phyloP scores from a whole-genome alignment of 37 sponge, comb jelly and placozoan genomes.

The Geodia barretti region DNA sequence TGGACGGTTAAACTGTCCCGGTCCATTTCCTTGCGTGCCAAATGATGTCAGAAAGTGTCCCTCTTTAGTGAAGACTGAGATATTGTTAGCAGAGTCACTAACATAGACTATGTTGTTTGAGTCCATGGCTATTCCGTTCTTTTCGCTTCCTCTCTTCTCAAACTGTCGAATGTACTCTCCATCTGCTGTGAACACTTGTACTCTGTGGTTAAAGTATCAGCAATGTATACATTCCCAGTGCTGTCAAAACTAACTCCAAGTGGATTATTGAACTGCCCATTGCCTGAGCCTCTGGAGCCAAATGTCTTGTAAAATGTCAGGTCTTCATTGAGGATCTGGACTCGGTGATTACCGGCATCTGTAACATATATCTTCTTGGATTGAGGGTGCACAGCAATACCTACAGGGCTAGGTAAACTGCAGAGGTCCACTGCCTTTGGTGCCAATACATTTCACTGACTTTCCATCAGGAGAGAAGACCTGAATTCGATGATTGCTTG shows the following conservation, averaged over 20 bases:
- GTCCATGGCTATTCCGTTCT: neutral
- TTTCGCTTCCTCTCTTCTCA: slow-evolving; percentile 4
- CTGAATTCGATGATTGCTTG: slow-evolving; percentile 36
- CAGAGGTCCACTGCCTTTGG: slow-evolving; percentile 32
- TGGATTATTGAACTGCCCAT: slow-evolving; percentile 58
- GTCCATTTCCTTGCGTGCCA: slow-evolving; percentile 29
- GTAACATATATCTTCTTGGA: slow-evolving; percentile 49
- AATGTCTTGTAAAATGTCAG: slow-evolving; percentile 42
- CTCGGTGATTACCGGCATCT: slow-evolving; percentile 49
- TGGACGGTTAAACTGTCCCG: neutral
- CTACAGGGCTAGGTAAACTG: slow-evolving; percentile 53
- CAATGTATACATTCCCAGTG: slow-evolving; percentile 51
- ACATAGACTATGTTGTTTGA: slow-evolving; percentile 6
- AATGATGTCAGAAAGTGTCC: slow-evolving; percentile 41
- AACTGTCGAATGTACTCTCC: slow-evolving; percentile 22
- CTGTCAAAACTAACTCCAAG: slow-evolving; percentile 33
- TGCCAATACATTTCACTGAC: slow-evolving; percentile 34
- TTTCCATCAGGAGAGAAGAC: slow-evolving; percentile 58
- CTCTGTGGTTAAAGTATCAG: slow-evolving; percentile 60
- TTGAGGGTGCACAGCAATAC: slow-evolving; percentile 34
- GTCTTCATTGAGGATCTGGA: slow-evolving; percentile 68
- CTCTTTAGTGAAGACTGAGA: slow-evolving; percentile 13
- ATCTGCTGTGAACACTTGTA: slow-evolving; percentile 61
- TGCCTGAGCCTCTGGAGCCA: slow-evolving; percentile 54
- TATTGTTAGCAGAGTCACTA: neutral